Conservation (phyloP, 2,113 vertebrate species). For the Amazona guildingii region DNA sequence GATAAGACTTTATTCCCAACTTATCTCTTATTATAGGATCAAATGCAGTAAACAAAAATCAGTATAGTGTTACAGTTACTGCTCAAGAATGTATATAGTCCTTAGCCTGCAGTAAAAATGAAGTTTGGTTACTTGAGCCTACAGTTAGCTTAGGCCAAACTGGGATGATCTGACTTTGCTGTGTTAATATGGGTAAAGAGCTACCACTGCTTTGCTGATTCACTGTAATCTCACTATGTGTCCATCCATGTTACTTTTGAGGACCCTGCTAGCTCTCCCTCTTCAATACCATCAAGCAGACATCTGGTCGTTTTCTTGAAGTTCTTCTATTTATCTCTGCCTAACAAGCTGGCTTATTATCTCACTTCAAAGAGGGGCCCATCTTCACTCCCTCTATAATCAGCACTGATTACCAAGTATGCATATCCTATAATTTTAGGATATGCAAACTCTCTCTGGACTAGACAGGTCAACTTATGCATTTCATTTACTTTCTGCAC, state of each 20-base stretch:
- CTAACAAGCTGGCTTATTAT: conserved; percentile 45
- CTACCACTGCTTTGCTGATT: neutral
- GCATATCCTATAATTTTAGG: conserved; percentile 38
- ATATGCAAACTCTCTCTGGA: conserved; percentile 20
- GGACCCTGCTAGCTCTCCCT: neutral
- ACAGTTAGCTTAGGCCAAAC: neutral
- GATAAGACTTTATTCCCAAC: neutral
- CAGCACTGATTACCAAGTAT: conserved; percentile 36
- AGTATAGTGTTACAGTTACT: neutral
- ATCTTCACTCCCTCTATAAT: conserved; percentile 50
- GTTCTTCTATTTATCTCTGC: conserved; percentile 25
- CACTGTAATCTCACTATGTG: neutral
- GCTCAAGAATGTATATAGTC: neutral
- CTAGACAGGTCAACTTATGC: conserved; percentile 1
- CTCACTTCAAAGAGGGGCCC: conserved; percentile 47
- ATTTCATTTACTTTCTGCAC: neutral
- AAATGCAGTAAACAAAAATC: neutral
- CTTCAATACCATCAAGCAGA: conserved; percentile 7
- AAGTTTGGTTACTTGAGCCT: neutral
- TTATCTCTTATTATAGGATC: neutral
- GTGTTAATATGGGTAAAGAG: neutral
- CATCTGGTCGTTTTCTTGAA: conserved; percentile 46
- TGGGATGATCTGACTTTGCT: neutral
- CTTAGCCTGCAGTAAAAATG: neutral
- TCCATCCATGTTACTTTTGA: neutral